Evolutionary conservation across 2,797 vertebrate species (phyloP).

Genomic region (Etheostoma nigrum): DNA sequence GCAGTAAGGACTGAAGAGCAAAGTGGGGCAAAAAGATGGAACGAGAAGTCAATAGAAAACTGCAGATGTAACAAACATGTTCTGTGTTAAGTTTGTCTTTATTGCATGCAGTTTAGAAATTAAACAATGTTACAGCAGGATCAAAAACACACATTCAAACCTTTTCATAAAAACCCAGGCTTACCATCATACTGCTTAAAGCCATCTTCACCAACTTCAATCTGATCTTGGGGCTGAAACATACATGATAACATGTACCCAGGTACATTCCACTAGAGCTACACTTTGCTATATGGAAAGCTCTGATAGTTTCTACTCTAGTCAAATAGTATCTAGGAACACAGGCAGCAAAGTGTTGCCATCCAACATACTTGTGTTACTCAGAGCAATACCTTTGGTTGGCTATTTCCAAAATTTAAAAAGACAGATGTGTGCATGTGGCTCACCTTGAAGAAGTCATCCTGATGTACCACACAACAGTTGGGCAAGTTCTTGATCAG

Average conservation of each 20-base stretch:
- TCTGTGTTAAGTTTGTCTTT: neutral
- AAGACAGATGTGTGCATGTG: neutral
- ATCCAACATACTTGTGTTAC: slow-evolving; percentile 20
- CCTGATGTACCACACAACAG: slow-evolving; percentile 94
- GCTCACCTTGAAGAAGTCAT: slow-evolving; percentile 95
- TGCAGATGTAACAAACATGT: slow-evolving; percentile 31
- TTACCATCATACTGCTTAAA: slow-evolving; percentile 98
- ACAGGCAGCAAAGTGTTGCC: slow-evolving; percentile 41
- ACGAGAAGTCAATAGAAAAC: slow-evolving; percentile 27
- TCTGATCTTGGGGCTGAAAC: slow-evolving; percentile 96
- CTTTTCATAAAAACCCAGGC: slow-evolving; percentile 79
- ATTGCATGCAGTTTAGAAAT: slow-evolving; percentile 72
- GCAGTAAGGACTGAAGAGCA: slow-evolving; percentile 87
- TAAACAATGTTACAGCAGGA: slow-evolving; percentile 32
- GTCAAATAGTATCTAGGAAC: slow-evolving; percentile 31
- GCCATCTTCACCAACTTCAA: slow-evolving; percentile 93
- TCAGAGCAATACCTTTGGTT: slow-evolving; percentile 16
- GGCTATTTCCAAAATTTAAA: slow-evolving; percentile 1
- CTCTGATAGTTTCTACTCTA: slow-evolving; percentile 43
- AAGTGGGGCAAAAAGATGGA: slow-evolving; percentile 14
- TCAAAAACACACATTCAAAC: slow-evolving; percentile 52
- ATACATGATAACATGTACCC: slow-evolving; percentile 86
- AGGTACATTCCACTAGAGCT: slow-evolving; percentile 80
- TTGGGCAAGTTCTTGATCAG: slow-evolving; percentile 88
- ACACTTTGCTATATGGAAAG: slow-evolving; percentile 64